Evolutionary conservation across 2,888 invertebrate genomes (phyloP), one percentile per base, ranked within the genome.

Genomic region (Caenorhabditis parvicauda): DNA sequence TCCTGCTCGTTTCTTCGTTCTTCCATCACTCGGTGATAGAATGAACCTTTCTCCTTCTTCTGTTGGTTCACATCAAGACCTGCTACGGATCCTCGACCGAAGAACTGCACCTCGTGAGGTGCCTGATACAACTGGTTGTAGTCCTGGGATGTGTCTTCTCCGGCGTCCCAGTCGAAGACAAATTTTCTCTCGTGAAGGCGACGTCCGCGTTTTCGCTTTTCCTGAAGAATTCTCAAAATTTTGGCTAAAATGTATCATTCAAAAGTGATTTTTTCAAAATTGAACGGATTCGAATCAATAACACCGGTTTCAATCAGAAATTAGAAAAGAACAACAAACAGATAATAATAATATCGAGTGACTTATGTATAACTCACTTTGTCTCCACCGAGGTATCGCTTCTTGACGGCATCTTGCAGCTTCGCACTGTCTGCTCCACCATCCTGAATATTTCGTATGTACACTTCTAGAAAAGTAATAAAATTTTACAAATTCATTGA

Each of bases 81-180:
- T 54, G 95, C 98, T 28, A 98, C 88, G 82, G 96, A 92, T 9
- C 98, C 98, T 59, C 98, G 86, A 0, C 98, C 98, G 85, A 90
- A 99, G 83, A 99, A 95, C 84, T 95, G 94, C 4, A 93, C 71
- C 84, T 94, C 91, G 84, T 98, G 96, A 46, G 90, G 87, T 74
- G 95, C 92, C 83, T 95, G 96, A 81, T 98, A 99, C 22, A 99
- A 85, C 59, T 89, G 88, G 83, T 98, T 98, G 81, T 98, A 99
- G 85, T 99, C 98, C 63, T 89, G 75, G 2, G 94, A 92, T 0
- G 98, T 99, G 80, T 99, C 98, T 83, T 99, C 98, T 0, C 91
- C 90, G 0, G 93, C 94, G 84, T 99, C 98, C 98, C 98, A 99
- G 83, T 99, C 98, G 83, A 99, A 99, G 0, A 99, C 96, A 85